Conservation (phyloP, 2,888 invertebrate genomes). For the Cantharis flavilabris region DNA sequence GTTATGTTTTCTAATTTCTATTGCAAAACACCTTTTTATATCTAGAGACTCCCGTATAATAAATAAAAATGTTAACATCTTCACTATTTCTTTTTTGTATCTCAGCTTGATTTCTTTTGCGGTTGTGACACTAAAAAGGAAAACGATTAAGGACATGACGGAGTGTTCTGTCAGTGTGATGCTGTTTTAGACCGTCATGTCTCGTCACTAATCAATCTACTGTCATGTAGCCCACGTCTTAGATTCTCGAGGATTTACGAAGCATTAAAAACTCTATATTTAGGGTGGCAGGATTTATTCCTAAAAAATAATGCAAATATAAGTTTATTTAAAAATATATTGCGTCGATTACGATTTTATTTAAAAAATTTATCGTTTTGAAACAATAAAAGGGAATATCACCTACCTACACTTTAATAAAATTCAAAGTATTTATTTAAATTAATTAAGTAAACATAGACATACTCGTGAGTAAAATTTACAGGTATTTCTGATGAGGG, state of each 20-base stretch:
- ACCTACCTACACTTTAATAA: neutral
- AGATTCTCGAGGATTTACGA: slow-evolving; percentile 9
- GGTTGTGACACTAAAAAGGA: slow-evolving; percentile 11
- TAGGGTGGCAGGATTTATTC: neutral
- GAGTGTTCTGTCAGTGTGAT: slow-evolving; percentile 11
- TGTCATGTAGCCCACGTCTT: slow-evolving; percentile 16
- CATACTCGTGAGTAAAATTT: neutral
- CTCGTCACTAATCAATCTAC: slow-evolving; percentile 18
- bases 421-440: neutral
- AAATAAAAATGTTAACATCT: slow-evolving; percentile 5
- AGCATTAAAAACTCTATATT: slow-evolving; percentile 3
- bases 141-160: slow-evolving; percentile 14
- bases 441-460: neutral
- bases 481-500: neutral
- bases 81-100: slow-evolving; percentile 2
- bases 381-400: neutral
- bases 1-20: neutral
- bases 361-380: neutral
- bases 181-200: slow-evolving; percentile 15
- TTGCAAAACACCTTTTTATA: neutral
- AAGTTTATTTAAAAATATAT: neutral
- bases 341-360: neutral
- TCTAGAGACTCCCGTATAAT: neutral
- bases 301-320: neutral
- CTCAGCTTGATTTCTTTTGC: neutral